Conservation (phyloP, 2,113 vertebrate species). For the Pyrgilauda ruficollis region DNA sequence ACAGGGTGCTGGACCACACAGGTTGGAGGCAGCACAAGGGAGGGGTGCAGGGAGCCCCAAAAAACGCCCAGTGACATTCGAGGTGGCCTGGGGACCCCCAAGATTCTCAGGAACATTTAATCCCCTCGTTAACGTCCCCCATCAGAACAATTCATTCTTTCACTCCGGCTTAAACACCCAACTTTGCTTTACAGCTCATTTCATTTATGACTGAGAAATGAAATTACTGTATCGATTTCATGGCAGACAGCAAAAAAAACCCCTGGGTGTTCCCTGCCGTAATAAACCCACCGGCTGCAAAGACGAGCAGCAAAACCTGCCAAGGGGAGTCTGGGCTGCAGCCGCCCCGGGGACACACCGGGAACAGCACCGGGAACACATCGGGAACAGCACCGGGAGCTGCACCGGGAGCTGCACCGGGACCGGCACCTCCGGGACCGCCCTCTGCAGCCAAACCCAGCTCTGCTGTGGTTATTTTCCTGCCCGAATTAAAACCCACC, state of each 20-base stretch:
- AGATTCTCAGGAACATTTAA: not conserved
- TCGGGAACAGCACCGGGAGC: not conserved
- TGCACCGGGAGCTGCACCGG: not conserved
- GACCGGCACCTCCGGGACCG: not conserved
- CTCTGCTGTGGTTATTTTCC: not conserved
- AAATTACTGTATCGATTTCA: slow-evolving; percentile 68
- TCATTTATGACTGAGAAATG: slow-evolving; percentile 64
- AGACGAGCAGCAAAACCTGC: slow-evolving; percentile 36
- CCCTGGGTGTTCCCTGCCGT: slow-evolving; percentile 7
- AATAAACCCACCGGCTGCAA: slow-evolving; percentile 5
- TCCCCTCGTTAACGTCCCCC: slow-evolving; percentile 36
- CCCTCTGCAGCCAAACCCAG: not conserved
- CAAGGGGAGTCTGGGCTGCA: not conserved
- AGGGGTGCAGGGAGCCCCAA: not conserved
- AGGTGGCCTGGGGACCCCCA: not conserved
- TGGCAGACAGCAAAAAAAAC: not conserved
- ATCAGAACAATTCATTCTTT: slow-evolving; percentile 67
- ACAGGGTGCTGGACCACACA: not conserved
- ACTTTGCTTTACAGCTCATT: slow-evolving; percentile 62
- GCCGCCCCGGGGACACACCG: not conserved
- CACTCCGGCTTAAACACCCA: slow-evolving; percentile 33
- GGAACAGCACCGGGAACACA: not conserved
- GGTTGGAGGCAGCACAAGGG: rapidly evolving
- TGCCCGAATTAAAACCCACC: not conserved
- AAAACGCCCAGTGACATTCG: rapidly evolving